phyloP scores from a whole-genome alignment of 2,888 invertebrate genomes.

The Calameuta pallipes region DNA sequence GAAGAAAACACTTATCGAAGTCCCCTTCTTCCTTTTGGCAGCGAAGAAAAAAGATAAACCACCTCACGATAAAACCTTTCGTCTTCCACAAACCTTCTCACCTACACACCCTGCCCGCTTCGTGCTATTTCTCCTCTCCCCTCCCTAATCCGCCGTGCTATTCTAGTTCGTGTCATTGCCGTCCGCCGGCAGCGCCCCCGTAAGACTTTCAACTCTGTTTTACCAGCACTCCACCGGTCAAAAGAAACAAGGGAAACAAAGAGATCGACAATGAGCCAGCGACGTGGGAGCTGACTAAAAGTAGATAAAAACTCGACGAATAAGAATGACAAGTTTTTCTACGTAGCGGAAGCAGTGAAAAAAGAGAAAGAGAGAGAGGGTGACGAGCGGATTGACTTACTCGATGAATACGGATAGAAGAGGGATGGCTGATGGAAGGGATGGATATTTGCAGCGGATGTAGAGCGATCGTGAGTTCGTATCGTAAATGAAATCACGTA shows the following conservation, averaged over 20 bases:
- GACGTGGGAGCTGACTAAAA: not conserved
- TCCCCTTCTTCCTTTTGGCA: slow-evolving; percentile 11
- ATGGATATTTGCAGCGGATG: slow-evolving; percentile 45
- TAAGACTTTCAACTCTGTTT: not conserved
- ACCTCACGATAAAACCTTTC: not conserved
- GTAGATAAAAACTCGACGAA: not conserved
- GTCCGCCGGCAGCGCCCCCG: not conserved
- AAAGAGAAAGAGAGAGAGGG: slow-evolving; percentile 1
- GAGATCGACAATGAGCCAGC: not conserved
- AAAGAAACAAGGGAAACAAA: not conserved
- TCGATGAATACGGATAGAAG: not conserved
- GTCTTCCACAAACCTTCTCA: not conserved
- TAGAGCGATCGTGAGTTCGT: slow-evolving; percentile 56
- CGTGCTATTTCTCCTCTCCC: not conserved
- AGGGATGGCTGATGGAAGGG: not conserved
- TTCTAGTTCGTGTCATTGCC: not conserved
- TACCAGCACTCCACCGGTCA: not conserved
- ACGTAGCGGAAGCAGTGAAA: not conserved
- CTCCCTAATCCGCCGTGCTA: not conserved
- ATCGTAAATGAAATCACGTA: slow-evolving; percentile 65
- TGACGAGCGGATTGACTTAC: slow-evolving; percentile 13
- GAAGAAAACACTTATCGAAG: slow-evolving; percentile 35
- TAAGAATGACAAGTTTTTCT: not conserved
- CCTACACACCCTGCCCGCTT: not conserved
- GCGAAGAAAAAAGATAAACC: slow-evolving; percentile 17